Evolutionary conservation across 2,797 vertebrate genomes (phyloP).

Genomic region (Sciurus carolinensis): DNA sequence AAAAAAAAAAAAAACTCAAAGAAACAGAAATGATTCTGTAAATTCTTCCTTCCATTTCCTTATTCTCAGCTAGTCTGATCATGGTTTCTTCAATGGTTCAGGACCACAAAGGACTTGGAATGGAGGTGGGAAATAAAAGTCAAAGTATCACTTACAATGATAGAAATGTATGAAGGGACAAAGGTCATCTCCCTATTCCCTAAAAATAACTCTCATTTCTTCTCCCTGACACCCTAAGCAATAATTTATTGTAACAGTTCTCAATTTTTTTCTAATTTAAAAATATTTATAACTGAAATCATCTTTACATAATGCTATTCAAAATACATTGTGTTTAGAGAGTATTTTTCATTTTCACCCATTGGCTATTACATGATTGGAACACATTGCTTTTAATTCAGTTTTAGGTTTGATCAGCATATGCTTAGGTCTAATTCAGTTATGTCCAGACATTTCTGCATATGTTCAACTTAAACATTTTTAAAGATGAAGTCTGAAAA

Average conservation of each 20-base stretch:
- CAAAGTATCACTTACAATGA: neutral
- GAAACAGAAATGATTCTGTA: neutral
- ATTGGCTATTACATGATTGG: neutral
- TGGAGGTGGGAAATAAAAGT: neutral
- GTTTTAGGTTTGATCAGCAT: neutral
- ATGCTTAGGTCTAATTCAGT: neutral
- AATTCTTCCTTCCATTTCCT: neutral
- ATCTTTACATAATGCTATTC: neutral
- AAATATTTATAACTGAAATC: neutral
- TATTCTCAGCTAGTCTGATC: neutral
- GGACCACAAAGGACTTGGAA: neutral
- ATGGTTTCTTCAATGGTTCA: neutral
- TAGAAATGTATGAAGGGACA: accelerated
- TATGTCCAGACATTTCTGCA: neutral
- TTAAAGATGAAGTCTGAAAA: slow-evolving; percentile 55
- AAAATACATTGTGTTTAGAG: neutral
- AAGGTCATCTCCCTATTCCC: accelerated
- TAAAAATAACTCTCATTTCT: neutral
- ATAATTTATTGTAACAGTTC: neutral
- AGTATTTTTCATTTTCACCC: slow-evolving; percentile 51
- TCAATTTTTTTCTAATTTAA: slow-evolving; percentile 2
- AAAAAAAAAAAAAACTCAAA: neutral
- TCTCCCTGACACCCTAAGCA: neutral
- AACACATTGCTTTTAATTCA: slow-evolving; percentile 6
- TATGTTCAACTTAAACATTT: neutral